Conservation (phyloP, 1,140 invertebrate genomes). For the Bombus pascuorum region DNA sequence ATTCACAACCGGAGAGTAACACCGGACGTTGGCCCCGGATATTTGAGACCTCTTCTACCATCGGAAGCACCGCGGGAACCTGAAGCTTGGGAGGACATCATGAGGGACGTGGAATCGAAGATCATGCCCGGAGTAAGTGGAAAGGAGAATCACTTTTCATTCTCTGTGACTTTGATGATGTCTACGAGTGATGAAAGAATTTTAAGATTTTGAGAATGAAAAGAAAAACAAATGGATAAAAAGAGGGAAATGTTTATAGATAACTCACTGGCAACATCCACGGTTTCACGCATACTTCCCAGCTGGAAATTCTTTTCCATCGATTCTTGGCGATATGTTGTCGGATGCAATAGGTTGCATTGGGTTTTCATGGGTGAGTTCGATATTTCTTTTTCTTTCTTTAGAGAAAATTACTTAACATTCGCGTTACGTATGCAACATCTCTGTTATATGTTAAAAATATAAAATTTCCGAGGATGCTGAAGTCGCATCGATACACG, state of each 20-base stretch:
- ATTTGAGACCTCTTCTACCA: slow-evolving; percentile 92
- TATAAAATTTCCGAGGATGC: not conserved
- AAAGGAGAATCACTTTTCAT: not conserved
- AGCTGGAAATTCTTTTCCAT: slow-evolving; percentile 98
- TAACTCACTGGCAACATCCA: slow-evolving; percentile 99
- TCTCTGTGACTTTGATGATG: not conserved
- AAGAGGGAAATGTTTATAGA: slow-evolving; percentile 80
- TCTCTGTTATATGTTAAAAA: not conserved
- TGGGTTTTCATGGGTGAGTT: slow-evolving; percentile 98
- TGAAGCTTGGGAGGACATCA: slow-evolving; percentile 95
- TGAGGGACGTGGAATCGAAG: slow-evolving; percentile 96
- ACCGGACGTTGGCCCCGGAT: slow-evolving; percentile 95
- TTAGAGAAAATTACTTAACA: not conserved
- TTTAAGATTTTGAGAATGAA: not conserved
- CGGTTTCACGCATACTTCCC: slow-evolving; percentile 99
- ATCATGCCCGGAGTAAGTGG: slow-evolving; percentile 97
- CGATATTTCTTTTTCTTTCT: not conserved
- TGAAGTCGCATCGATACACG: not conserved
- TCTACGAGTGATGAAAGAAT: no score
- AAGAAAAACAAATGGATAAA: not conserved
- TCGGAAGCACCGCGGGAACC: slow-evolving; percentile 91
- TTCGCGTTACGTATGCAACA: no score
- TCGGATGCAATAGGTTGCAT: slow-evolving; percentile 97
- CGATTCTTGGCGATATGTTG: slow-evolving; percentile 99
- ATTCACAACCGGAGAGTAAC: slow-evolving; percentile 92